Conservation (phyloP, 2,797 vertebrate genomes). For the Lepilemur ruficaudatus region DNA sequence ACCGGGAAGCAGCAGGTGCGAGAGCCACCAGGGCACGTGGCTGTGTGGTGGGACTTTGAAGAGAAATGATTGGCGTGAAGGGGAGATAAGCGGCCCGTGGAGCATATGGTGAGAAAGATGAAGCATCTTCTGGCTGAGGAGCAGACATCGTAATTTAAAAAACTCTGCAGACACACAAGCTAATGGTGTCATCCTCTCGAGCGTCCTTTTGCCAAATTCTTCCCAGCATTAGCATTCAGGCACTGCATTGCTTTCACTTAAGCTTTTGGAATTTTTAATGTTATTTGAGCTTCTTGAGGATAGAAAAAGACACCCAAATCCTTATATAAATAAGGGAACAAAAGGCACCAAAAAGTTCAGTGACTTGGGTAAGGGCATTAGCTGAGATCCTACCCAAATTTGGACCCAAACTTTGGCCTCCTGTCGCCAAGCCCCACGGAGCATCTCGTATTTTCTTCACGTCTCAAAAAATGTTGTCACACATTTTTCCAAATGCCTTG, state of each 20-base stretch:
- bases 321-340: background rate
- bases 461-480: background rate
- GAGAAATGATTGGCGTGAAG: background rate
- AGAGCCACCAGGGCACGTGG: background rate
- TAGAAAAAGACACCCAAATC: background rate
- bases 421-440: background rate
- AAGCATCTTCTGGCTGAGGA: background rate
- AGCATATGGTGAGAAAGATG: background rate
- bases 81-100: background rate
- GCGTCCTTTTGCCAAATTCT: background rate
- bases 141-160: background rate
- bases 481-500: background rate
- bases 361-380: background rate
- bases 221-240: background rate
- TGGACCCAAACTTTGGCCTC: background rate
- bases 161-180: background rate
- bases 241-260: background rate
- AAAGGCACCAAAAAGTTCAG: background rate
- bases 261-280: background rate
- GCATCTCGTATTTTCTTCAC: background rate
- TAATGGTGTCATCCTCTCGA: background rate
- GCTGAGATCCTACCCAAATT: background rate
- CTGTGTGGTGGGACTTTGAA: too few relatives aligned
- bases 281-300: background rate
- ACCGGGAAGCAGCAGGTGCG: background rate